Base-by-base conservation (phyloP, 2,888 invertebrate species). In the Catonia carolina region DNA sequence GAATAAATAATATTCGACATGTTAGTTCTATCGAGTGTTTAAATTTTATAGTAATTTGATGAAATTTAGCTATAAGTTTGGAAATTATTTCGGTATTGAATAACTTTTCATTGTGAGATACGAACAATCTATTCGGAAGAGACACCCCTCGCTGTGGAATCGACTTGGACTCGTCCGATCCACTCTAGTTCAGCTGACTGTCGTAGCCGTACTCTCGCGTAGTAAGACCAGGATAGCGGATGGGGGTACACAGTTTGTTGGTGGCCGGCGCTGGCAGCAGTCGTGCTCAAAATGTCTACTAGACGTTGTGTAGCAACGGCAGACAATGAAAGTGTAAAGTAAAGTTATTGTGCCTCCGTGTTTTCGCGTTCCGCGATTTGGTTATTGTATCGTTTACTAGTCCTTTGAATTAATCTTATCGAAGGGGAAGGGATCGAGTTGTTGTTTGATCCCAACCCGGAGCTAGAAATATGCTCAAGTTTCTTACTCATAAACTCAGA, bases 401-500 rank as follows among this genome's bases (percentile, higher is more conserved):
- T 20, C 45, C 45, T n/a, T 23, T 14, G 22, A 20, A 45, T 20
- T 45, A 14, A n/a, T 45, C 18, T 23, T 23, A 23, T 45, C 3
- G 45, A 45, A 27, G 45, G 27, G 45, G 42, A 53, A 47, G 51
- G 53, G 52, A 41, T 50, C 55, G 55, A 45, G 18, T 56, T 42
- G 41, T 37, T 53, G 47, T 53, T 41, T 45, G 55, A 27, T 56
- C 52, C 22, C 51, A 56, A 39, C 70, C 73, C 72, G 72, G 75
- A 71, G 73, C 71, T 71, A 71, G 78, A 81, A 84, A 82, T 81
- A 88, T 88, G 87, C 84, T 88, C 77, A 87, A 86, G 78, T 87
- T 86, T 78, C 80, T 89, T 72, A 88, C 88, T 69, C 85, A 87
- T 77, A 89, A 89, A 79, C 79, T 89, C 75, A 83, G 85, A 77